phyloP scores from a whole-genome alignment of 1,140 invertebrate genomes.

The Zaprionus inermis region DNA sequence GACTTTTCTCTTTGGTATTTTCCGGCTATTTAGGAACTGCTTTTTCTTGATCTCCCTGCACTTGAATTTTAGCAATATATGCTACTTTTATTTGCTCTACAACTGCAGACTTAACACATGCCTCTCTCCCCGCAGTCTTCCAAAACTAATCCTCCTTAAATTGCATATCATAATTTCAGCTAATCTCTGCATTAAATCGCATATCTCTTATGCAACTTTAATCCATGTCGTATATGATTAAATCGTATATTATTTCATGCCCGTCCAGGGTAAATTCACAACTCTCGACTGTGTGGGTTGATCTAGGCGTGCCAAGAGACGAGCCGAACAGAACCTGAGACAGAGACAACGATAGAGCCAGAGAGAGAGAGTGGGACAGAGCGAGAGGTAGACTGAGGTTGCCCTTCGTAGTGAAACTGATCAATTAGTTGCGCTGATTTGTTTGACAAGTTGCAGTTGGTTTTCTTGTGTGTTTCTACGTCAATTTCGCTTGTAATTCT shows the following conservation, averaged over 20 bases:
- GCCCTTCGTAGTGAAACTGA: constrained; percentile 19
- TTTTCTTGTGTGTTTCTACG: constrained; percentile 43
- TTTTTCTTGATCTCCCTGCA: neutral
- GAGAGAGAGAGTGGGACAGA: neutral
- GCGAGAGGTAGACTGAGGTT: neutral
- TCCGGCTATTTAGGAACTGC: neutral
- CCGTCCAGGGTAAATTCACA: neutral
- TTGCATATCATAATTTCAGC: neutral
- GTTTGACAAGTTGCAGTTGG: constrained; percentile 53
- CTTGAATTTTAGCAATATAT: no score
- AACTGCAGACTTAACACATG: neutral
- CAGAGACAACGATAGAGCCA: neutral
- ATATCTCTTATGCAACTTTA: neutral
- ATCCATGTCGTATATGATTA: neutral
- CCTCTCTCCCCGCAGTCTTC: neutral
- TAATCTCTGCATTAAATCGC: neutral
- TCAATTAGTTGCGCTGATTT: constrained; percentile 59
- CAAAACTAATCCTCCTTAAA: neutral
- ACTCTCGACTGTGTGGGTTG: neutral
- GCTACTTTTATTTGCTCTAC: neutral
- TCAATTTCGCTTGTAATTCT: constrained; percentile 35
- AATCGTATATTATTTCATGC: neutral
- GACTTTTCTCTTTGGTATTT: neutral
- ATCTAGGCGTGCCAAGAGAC: constrained; percentile 9
- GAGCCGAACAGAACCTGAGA: no score